Conservation (phyloP, 2,113 vertebrate species). For the Sylvia atricapilla region DNA sequence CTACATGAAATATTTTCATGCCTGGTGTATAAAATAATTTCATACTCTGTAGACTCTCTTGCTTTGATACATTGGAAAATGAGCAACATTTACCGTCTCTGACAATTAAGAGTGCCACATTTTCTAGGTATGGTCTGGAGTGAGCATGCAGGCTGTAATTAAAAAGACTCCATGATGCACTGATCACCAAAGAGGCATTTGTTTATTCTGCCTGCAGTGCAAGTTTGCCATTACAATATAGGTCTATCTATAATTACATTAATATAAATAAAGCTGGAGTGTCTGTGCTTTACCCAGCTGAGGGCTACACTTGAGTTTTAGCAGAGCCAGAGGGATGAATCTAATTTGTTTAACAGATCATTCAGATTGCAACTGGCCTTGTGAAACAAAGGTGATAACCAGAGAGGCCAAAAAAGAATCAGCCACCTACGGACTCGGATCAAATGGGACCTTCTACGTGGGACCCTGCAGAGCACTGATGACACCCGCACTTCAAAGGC, state of each 20-base stretch:
- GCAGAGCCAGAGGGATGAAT: constrained; percentile 13
- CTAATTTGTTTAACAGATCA: constrained; percentile 8
- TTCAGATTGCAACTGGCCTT: not conserved
- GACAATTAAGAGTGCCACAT: not conserved
- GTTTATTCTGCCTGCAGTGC: constrained; percentile 11
- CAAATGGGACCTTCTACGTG: not conserved
- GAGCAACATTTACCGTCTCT: not conserved
- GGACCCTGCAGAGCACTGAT: not conserved
- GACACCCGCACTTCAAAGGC: not conserved
- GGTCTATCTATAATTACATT: constrained; percentile 28
- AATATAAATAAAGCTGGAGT: constrained; percentile 21
- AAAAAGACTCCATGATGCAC: not conserved
- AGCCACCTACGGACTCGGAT: not conserved
- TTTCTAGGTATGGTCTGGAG: not conserved
- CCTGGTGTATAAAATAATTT: not conserved
- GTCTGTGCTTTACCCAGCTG: not conserved
- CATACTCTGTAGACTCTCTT: not conserved
- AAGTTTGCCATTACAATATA: not conserved
- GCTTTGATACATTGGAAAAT: not conserved
- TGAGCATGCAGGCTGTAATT: not conserved
- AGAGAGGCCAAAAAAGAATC: constrained; percentile 3
- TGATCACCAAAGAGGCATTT: constrained; percentile 12
- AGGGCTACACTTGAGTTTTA: not conserved
- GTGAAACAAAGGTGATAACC: not conserved
- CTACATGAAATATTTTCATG: not conserved